Evolutionary conservation across 2,888 invertebrate species (phyloP), one percentile per base, ranked within the genome.

Genomic region (Crioceris asparagi): DNA sequence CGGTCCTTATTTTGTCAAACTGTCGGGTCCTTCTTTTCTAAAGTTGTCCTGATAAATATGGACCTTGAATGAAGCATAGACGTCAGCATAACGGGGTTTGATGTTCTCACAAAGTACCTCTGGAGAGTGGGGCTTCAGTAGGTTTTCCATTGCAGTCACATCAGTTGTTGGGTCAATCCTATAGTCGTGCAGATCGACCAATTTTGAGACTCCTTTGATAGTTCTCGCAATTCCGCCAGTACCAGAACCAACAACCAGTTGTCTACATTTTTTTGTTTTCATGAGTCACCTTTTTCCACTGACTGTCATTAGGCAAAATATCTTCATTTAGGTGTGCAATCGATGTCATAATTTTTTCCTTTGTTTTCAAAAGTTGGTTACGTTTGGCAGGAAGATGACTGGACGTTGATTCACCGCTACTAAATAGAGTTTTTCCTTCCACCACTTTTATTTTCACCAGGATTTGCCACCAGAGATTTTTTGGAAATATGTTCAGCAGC

Each of bases 241-340:
- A n/a, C 17, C 31, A 8, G 18, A 18, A 5, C 31, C 31, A 31
- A 31, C 17, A 31, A 17, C 6, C 8, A 31, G 18, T 31, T 31
- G 31, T 17, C 17, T 14, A 21, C 23, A n/a, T n/a, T 34, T 11
- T 25, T 34, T 31, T 31, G 4, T 31, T 36, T 36, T 36, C 30
- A 12, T 36, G 17, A 14, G 17, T 36, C 16, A n/a, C 12, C 21
- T 16, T 15, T 15, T 34, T 16, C 16, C 26, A 34, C 16, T 10
- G 5, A n/a, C n/a, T n/a, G n/a, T n/a, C n/a, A 17, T 17, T n/a
- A 33, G 18, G n/a, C 15, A 15, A 2, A 14, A 14, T 21, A n/a
- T 33, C 21, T 33, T 33, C 15, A n/a, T 21, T 21, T 16, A 33
- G 10, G 10, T 33, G 11, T 7, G 23, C 15, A 17, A 31, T 17